These are phyloP conservation scores for Petrolisthes cinctipes DNA, from an alignment of 2,888 invertebrate species.

Conservation along the genomic window DNA sequence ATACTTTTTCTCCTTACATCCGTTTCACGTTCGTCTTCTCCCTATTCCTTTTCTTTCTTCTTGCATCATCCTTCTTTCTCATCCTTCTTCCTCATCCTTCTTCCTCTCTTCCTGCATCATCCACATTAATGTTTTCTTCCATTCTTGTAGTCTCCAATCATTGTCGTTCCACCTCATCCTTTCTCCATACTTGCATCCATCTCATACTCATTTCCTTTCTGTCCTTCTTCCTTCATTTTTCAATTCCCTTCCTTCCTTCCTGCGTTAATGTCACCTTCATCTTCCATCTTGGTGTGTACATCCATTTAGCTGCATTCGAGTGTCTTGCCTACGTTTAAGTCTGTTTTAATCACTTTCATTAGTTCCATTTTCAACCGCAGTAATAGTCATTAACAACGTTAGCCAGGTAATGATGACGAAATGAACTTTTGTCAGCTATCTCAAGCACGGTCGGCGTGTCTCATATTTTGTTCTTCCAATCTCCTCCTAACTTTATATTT, in stretches of 20 bases:
- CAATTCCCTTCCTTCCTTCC: background rate
- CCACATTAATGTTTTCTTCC: background rate
- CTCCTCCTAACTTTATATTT: no score
- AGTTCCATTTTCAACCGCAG: no score
- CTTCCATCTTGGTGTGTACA: no score
- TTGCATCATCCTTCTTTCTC: background rate
- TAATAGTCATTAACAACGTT: no score
- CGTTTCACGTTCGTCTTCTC: background rate
- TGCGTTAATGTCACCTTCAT: no score
- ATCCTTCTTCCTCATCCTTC: background rate
- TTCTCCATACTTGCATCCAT: background rate
- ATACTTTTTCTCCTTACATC: background rate
- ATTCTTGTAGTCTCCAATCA: background rate
- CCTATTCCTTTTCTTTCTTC: background rate
- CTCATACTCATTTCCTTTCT: background rate
- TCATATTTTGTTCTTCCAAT: no score
- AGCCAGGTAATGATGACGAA: no score
- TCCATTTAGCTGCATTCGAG: no score
- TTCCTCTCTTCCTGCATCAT: background rate
- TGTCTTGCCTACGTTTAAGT: no score
- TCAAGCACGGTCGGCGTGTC: no score
- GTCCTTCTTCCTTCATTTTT: background rate
- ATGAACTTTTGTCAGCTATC: no score
- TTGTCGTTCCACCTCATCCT: background rate
- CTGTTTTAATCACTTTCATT: no score